A percentile compares a stretch with the other conserved stretches of the same genome.
phyloP scores from a whole-genome alignment of 1,140 invertebrate species.

The Euborellia annulipes region DNA sequence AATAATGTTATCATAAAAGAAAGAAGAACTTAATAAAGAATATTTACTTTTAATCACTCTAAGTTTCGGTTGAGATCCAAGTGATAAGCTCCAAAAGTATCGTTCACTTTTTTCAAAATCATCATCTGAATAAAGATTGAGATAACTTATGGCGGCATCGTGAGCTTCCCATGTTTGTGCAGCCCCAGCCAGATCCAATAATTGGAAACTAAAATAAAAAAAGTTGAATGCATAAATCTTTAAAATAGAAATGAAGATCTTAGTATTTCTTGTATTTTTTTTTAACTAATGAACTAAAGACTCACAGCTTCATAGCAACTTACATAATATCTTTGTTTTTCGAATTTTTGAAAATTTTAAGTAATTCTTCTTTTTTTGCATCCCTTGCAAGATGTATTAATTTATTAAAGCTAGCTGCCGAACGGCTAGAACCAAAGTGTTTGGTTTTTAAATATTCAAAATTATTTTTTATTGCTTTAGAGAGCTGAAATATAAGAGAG shows the following conservation, averaged over 20 bases:
- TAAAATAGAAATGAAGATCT: slow-evolving; percentile 8
- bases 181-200: slow-evolving; percentile 52
- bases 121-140: slow-evolving; percentile 39
- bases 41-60: slow-evolving; percentile 38
- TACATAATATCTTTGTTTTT: slow-evolving; percentile 35
- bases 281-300: no score
- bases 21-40: no score
- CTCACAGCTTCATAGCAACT: no score
- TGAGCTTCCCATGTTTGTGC: slow-evolving; percentile 47
- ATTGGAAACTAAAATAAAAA: slow-evolving; percentile 34
- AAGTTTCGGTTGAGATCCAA: slow-evolving; percentile 39
- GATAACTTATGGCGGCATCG: slow-evolving; percentile 43
- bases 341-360: slow-evolving; percentile 37
- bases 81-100: slow-evolving; percentile 54
- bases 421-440: slow-evolving; percentile 40
- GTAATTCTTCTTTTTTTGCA: slow-evolving; percentile 38
- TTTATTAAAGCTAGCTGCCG: slow-evolving; percentile 44
- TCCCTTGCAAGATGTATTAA: slow-evolving; percentile 39
- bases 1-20: no score
- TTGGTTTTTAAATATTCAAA: slow-evolving; percentile 31
- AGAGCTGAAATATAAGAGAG: slow-evolving; percentile 25
- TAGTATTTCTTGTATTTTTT: no score
- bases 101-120: slow-evolving; percentile 44
- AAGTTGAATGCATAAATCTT: slow-evolving; percentile 4
- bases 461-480: slow-evolving; percentile 35